Evolutionary conservation across 2,797 vertebrate species (phyloP).

Genomic region (Triplophysa bombifrons): DNA sequence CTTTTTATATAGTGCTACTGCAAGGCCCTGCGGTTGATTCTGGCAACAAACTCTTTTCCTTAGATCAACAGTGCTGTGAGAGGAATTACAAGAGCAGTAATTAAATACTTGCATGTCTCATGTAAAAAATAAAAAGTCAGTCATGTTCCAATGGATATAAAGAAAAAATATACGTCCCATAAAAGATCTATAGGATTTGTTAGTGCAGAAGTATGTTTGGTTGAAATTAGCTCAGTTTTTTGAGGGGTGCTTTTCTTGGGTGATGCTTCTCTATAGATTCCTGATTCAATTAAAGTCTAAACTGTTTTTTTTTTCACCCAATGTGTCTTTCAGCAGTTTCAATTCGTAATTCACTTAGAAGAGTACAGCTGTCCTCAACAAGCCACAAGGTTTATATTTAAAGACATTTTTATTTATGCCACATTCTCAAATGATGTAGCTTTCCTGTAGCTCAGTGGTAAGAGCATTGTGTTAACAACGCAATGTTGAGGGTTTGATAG

Average conservation of each 20-base stretch:
- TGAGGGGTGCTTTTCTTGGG: neutral
- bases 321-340: neutral
- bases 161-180: neutral
- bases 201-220: neutral
- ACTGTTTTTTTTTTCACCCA: neutral
- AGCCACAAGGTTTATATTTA: neutral
- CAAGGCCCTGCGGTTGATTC: slow-evolving; percentile 30
- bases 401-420: too few relatives aligned
- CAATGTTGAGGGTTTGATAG: too few relatives aligned
- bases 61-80: slow-evolving; percentile 40
- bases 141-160: slow-evolving; percentile 13
- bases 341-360: neutral
- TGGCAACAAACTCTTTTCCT: slow-evolving; percentile 34
- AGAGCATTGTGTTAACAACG: too few relatives aligned
- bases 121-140: slow-evolving; percentile 6
- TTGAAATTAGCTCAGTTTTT: neutral
- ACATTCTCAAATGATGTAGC: too few relatives aligned
- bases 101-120: slow-evolving; percentile 30
- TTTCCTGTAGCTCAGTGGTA: too few relatives aligned
- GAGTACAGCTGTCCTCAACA: neutral
- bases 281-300: neutral
- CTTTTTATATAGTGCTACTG: slow-evolving; percentile 58
- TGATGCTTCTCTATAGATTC: too few relatives aligned
- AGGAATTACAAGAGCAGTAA: slow-evolving; percentile 33
- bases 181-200: neutral